phyloP scores from a whole-genome alignment of 2,113 vertebrate species.

The Ariopsis seemanni region DNA sequence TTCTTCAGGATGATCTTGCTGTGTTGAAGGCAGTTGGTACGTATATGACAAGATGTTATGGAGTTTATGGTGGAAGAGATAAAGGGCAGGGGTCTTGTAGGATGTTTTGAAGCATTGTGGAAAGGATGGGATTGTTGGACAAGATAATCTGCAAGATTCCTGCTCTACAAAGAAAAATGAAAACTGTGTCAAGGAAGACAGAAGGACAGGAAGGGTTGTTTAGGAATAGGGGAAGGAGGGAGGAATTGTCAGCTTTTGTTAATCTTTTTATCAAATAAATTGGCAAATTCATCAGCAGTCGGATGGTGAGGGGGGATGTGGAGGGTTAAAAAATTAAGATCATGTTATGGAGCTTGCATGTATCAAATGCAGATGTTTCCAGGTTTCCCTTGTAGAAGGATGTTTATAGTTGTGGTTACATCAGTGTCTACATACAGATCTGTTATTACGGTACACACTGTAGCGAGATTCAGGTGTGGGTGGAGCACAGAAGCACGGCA shows the following conservation, averaged over 20 bases:
- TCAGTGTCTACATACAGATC: background rate
- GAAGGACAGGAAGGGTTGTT: no score
- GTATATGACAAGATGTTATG: background rate
- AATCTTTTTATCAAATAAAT: background rate
- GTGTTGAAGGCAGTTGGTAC: background rate
- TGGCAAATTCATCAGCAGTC: background rate
- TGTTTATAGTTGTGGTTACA: background rate
- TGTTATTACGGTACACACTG: no score
- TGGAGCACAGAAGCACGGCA: no score
- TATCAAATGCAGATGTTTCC: background rate
- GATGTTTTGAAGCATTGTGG: background rate
- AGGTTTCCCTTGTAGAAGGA: background rate
- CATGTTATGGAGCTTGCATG: background rate
- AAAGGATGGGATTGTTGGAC: background rate
- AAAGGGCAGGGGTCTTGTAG: background rate
- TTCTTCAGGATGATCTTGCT: background rate
- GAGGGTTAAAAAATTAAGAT: no score
- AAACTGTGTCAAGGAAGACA: background rate
- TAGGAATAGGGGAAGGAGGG: background rate
- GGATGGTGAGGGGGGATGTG: background rate
- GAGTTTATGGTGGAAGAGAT: background rate
- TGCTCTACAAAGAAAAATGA: background rate
- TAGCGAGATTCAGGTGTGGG: no score
- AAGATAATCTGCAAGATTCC: background rate
- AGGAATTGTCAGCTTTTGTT: background rate